These are phyloP conservation scores for Euwallacea similis DNA, from an alignment of 1,140 invertebrate species.

Conservation along the genomic window DNA sequence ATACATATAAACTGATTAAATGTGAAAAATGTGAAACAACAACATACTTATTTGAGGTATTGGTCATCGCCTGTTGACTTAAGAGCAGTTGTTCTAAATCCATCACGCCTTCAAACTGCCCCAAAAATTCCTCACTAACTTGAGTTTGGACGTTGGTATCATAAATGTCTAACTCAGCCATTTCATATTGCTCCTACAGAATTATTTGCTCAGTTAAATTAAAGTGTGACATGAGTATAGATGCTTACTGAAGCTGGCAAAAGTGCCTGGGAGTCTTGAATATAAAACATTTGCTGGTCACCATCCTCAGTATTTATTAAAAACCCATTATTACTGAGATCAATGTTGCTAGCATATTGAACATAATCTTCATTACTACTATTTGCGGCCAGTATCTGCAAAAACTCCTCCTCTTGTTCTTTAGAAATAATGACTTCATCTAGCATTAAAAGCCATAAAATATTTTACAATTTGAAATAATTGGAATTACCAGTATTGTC, in stretches of 20 bases:
- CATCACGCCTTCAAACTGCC: conserved; percentile 22
- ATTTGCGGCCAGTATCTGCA: not conserved
- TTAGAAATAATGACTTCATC: not conserved
- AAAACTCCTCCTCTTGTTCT: not conserved
- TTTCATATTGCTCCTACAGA: conserved; percentile 31
- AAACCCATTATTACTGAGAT: conserved; percentile 1
- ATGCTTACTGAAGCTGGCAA: conserved; percentile 8
- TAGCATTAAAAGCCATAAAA: not conserved
- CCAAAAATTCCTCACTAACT: conserved; percentile 31
- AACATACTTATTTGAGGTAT: conserved; percentile 23
- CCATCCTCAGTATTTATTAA: not conserved
- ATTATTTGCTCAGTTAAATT: too few relatives aligned
- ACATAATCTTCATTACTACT: conserved; percentile 27
- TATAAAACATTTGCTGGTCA: conserved; percentile 23
- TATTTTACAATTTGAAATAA: not conserved
- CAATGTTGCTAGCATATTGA: conserved; percentile 21
- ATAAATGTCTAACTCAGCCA: conserved; percentile 33
- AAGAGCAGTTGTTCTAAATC: conserved; percentile 32
- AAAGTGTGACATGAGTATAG: too few relatives aligned
- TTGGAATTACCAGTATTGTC: conserved; percentile 31
- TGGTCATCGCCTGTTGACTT: conserved; percentile 10
- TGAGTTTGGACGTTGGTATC: conserved; percentile 19
- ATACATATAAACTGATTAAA: too few relatives aligned
- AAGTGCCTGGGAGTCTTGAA: conserved; percentile 12
- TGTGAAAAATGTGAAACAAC: too few relatives aligned